Base-by-base conservation (phyloP, 92 coral and sea anemone species). In the Desmophyllum pertusum region DNA sequence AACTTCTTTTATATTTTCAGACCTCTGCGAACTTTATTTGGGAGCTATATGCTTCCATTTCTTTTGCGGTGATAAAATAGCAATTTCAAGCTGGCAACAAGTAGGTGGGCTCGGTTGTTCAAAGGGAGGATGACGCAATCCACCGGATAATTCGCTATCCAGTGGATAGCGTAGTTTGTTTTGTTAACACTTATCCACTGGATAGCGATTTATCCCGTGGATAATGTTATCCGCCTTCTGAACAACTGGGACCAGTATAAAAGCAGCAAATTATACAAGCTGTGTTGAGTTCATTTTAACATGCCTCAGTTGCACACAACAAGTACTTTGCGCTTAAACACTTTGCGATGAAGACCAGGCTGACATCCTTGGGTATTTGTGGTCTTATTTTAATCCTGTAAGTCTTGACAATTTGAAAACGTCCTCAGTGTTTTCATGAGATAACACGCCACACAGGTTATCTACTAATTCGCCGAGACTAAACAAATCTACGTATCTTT, bases 361-460 rank as follows among this genome's bases (percentile, higher is more conserved):
- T 25, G 69, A 38, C 41, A 52, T 30, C 79, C 35, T 42, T 25
- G 35, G 57, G 74, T 48, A 40, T 57, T 57, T 39, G 79, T 59
- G 71, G 70, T n/a, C 45, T 82, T 18, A 82, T 82, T 40, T 39
- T 82, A 55, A 55, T 73, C 86, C 40, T 82, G 86, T 82, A 82
- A 82, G 79, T 82, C 70, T 27, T 72, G 72, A 55, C 59, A 82
- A 30, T 71, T 41, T 72, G 53, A 70, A 39, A 69, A 70, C 48
- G 11, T 33, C 27, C 51, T 71, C 18, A 50, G 55, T 13, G 57
- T 66, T 52, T 48, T n/a, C n/a, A n/a, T n/a, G 48, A 81, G 52
- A 48, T 69, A 68, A 70, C 85, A 68, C 41, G 65, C 77, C 67
- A 68, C 79, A 59, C 72, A 13, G 8, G 35, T 40, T 61, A 71